A percentile compares a stretch with the other conserved stretches of the same genome.
Conservation (phyloP, 2,113 vertebrate genomes). For the Otocyon megalotis region DNA sequence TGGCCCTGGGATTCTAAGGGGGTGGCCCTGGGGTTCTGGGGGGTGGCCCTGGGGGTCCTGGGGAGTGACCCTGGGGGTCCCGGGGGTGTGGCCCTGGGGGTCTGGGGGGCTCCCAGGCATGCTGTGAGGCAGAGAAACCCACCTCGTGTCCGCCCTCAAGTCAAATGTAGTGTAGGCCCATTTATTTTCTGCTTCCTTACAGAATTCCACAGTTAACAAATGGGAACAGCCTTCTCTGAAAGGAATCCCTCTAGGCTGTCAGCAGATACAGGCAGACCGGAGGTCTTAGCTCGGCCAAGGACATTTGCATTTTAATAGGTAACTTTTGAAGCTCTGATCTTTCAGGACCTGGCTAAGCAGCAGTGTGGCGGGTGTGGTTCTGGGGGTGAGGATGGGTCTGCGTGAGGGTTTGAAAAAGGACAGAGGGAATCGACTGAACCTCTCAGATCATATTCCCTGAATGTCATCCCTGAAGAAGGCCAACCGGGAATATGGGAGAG, state of each 20-base stretch:
- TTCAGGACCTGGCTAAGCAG: neutral
- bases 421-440: neutral
- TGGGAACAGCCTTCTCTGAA: conserved; percentile 40
- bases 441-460: neutral
- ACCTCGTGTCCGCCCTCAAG: neutral
- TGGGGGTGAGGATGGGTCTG: neutral
- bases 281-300: conserved; percentile 7
- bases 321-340: conserved; percentile 39
- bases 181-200: conserved; percentile 63
- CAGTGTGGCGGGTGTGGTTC: neutral
- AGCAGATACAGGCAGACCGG: conserved; percentile 58
- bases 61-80: no score
- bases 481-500: neutral
- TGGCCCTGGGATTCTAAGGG: no score
- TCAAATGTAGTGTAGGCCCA: neutral
- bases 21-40: no score
- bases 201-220: conserved; percentile 62
- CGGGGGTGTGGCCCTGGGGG: no score
- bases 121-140: neutral
- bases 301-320: conserved; percentile 74
- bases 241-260: conserved; percentile 51
- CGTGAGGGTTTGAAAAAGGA: neutral
- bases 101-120: neutral
- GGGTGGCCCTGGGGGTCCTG: no score
- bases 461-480: neutral